These are phyloP conservation scores for Muntiacus muntjak DNA, from an alignment of 2,113 vertebrate species.

Conservation along the genomic window DNA sequence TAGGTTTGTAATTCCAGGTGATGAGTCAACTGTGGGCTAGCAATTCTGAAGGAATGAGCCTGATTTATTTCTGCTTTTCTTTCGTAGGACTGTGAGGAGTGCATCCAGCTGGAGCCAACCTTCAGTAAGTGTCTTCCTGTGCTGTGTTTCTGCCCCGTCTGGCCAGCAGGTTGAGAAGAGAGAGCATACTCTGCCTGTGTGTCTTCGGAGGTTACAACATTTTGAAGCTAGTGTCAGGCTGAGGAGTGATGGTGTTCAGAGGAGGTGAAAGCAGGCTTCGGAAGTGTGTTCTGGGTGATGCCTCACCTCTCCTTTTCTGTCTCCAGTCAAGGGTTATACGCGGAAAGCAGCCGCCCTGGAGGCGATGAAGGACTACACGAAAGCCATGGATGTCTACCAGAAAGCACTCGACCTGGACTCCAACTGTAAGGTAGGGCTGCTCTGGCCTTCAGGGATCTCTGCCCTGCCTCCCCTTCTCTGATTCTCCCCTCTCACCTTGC, in stretches of 20 bases:
- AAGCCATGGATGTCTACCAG: constrained; percentile 93
- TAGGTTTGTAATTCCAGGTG: fast-evolving
- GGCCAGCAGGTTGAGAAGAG: neutral
- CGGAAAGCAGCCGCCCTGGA: constrained; percentile 93
- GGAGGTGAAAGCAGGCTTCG: fast-evolving
- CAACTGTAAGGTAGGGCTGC: constrained; percentile 86
- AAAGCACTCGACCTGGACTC: constrained; percentile 92
- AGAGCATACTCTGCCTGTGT: neutral
- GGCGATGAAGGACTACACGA: constrained; percentile 93
- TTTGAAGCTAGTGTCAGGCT: neutral
- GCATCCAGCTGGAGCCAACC: constrained; percentile 88
- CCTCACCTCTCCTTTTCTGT: neutral
- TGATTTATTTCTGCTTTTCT: neutral
- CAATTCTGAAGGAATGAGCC: neutral
- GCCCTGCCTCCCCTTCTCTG: neutral
- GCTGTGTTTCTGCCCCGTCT: neutral
- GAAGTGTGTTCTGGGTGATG: fast-evolving
- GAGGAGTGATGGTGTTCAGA: fast-evolving
- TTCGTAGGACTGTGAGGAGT: constrained; percentile 91
- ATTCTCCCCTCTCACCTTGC: neutral
- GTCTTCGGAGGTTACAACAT: fast-evolving
- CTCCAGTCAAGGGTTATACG: constrained; percentile 92
- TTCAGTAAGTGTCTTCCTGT: constrained; percentile 87
- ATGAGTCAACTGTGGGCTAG: fast-evolving
- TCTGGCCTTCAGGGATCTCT: neutral